Conservation (phyloP, 2,888 invertebrate species). For the Polydrusus cervinus region DNA sequence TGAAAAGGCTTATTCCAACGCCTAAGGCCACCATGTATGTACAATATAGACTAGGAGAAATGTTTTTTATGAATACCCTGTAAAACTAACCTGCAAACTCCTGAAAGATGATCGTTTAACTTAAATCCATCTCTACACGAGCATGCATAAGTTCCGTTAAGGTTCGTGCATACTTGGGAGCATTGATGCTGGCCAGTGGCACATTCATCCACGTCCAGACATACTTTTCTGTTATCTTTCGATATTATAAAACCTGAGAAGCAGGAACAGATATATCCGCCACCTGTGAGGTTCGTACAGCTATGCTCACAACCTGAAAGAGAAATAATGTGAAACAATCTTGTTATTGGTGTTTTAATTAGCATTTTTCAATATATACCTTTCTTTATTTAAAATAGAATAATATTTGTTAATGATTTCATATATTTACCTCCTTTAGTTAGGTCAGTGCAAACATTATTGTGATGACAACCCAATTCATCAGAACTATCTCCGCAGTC, state of each 20-base stretch:
- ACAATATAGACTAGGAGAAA: no score
- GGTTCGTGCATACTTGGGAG: slow-evolving; percentile 93
- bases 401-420: not conserved
- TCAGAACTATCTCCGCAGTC: slow-evolving; percentile 94
- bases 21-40: no score
- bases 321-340: no score
- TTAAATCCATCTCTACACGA: slow-evolving; percentile 89
- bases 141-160: slow-evolving; percentile 93
- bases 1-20: no score
- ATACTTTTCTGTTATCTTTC: slow-evolving; percentile 85
- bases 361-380: not conserved
- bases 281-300: slow-evolving; percentile 88
- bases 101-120: slow-evolving; percentile 83
- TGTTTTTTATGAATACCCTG: not conserved
- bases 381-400: no score
- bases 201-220: slow-evolving; percentile 94
- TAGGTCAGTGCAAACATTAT: slow-evolving; percentile 75
- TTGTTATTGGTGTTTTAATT: not conserved
- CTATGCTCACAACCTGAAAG: slow-evolving; percentile 86
- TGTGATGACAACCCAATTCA: slow-evolving; percentile 90
- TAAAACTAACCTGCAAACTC: slow-evolving; percentile 80
- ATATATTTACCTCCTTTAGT: slow-evolving; percentile 80
- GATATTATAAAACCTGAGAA: slow-evolving; percentile 90
- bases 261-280: slow-evolving; percentile 94
- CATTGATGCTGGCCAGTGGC: slow-evolving; percentile 88